Percentiles rank a stretch among this genome's conserved stretches.
These are phyloP conservation scores for Hippopotamus amphibius DNA, from an alignment of 2,113 vertebrate genomes.

Conservation along the genomic window DNA sequence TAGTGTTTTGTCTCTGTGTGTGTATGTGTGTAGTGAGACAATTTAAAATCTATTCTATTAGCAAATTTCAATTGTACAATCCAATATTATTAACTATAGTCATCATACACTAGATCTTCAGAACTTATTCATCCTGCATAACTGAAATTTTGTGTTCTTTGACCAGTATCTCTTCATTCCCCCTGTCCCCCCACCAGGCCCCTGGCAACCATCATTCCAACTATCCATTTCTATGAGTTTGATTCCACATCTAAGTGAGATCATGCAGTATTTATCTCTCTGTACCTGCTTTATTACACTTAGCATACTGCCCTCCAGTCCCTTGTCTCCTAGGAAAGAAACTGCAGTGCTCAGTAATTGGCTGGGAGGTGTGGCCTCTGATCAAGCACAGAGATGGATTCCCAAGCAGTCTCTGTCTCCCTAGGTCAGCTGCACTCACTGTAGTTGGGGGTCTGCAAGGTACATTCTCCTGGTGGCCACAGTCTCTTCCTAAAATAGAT, in stretches of 20 bases:
- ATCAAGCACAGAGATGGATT: background rate
- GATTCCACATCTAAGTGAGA: background rate
- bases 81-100: background rate
- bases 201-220: background rate
- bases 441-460: background rate
- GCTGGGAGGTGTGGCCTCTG: background rate
- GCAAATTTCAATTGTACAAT: background rate
- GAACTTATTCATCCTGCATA: background rate
- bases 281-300: background rate
- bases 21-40: background rate
- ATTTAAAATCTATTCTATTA: background rate
- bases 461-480: background rate
- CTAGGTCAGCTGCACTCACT: background rate
- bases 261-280: background rate
- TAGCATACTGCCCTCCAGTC: background rate
- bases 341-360: background rate
- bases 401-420: background rate
- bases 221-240: background rate
- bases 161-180: background rate
- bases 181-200: no score
- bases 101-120: background rate
- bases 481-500: background rate
- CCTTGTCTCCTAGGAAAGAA: background rate
- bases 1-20: background rate
- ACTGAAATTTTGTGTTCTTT: background rate